Evolutionary conservation across 2,888 invertebrate genomes (phyloP).

Genomic region (Oxyscelio sp.): DNA sequence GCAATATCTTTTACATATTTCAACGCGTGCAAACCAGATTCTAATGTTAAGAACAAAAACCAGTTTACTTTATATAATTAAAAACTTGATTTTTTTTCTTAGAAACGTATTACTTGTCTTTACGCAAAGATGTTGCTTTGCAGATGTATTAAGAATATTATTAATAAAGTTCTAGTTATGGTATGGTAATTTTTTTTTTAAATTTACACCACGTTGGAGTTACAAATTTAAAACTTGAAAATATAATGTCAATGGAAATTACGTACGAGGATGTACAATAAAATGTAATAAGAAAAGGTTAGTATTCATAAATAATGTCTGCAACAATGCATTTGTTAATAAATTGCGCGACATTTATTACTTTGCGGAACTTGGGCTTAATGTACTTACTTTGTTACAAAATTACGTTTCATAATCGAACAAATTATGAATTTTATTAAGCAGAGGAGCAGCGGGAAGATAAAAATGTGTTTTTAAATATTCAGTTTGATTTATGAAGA

Average conservation of each 20-base stretch:
- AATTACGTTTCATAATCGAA: constrained; percentile 40
- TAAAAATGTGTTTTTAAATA: constrained; percentile 8
- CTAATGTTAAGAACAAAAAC: constrained; percentile 61
- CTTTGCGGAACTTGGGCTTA: constrained; percentile 26
- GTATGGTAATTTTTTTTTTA: too few relatives aligned
- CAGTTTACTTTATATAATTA: constrained; percentile 39
- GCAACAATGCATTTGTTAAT: constrained; percentile 50
- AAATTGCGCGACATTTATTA: constrained; percentile 35
- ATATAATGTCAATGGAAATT: background rate
- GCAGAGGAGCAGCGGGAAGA: constrained; percentile 6
- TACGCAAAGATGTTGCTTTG: too few relatives aligned
- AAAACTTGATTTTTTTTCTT: background rate
- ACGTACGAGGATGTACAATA: constrained; percentile 3
- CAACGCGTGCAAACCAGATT: constrained; percentile 30
- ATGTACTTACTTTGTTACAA: constrained; percentile 23
- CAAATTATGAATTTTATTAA: constrained; percentile 30
- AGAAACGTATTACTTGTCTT: background rate
- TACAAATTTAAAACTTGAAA: too few relatives aligned
- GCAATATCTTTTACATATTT: constrained; percentile 36
- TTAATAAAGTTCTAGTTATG: too few relatives aligned
- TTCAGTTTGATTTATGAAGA: constrained; percentile 16
- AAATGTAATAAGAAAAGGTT: constrained; percentile 27
- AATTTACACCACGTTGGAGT: too few relatives aligned
- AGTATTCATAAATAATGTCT: constrained; percentile 23
- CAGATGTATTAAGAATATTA: too few relatives aligned